These are phyloP conservation scores for Leucophenga montana DNA, from an alignment of 2,888 invertebrate genomes.

Conservation along the genomic window DNA sequence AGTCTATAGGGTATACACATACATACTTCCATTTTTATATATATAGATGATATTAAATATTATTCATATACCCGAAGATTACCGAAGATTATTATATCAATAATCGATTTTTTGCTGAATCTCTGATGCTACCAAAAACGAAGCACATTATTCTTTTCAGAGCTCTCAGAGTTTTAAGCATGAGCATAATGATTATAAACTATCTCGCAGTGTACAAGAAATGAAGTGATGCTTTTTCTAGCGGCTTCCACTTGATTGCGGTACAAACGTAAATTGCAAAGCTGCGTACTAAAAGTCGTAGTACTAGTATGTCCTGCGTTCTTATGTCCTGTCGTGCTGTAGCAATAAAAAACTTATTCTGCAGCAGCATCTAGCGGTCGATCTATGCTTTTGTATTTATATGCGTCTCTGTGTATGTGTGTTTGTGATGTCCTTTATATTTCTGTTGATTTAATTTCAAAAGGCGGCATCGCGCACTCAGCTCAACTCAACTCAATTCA, in stretches of 20 bases:
- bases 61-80: too few relatives aligned
- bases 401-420: constrained; percentile 34
- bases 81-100: too few relatives aligned
- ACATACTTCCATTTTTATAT: too few relatives aligned
- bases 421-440: constrained; percentile 38
- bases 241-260: constrained; percentile 43
- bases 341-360: constrained; percentile 56
- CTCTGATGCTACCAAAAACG: too few relatives aligned
- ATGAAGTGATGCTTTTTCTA: constrained; percentile 52
- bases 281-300: not conserved
- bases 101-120: too few relatives aligned
- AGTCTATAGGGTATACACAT: too few relatives aligned
- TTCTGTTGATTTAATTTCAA: constrained; percentile 69
- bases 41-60: too few relatives aligned
- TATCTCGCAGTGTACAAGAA: not conserved
- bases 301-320: not conserved
- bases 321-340: not conserved
- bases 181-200: too few relatives aligned
- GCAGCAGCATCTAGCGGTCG: too few relatives aligned
- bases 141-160: too few relatives aligned
- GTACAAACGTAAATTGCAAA: constrained; percentile 20
- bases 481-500: not conserved
- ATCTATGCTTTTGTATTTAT: constrained; percentile 23
- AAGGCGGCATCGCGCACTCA: constrained; percentile 53
- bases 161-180: too few relatives aligned